Evolutionary conservation across 2,888 invertebrate species (phyloP), one percentile per base, ranked within the genome.

Genomic region (Furcula furcula): DNA sequence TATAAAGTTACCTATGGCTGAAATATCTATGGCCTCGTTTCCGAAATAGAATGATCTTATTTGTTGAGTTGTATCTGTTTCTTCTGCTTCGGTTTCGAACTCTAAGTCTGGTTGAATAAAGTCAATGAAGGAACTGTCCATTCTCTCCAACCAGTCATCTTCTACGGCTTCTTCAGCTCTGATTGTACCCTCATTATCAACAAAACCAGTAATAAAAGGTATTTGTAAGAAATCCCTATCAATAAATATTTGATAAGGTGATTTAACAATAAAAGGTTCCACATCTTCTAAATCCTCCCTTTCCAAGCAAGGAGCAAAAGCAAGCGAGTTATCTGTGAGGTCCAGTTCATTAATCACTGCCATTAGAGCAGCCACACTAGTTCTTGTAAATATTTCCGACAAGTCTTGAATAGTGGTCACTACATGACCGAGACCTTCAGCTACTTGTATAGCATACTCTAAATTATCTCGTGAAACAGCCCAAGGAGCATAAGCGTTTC

Each of bases 241-340:
- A 12, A 14, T 38, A 9, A 87, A 56, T 9, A 65, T 73, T 51
- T 73, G 42, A 40, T 59, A 63, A 0, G 87, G 88, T 9, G 83
- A 73, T 53, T 73, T 75, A 3, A 49, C 37, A 36, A 87, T 48
- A 29, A 87, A 77, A 5, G 79, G 65, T 21, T 61, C 60, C 1
- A 51, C 61, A 4, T 44, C 54, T 27, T 58, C 59, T 28, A 80
- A 54, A 13, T 52, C 46, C 18, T 58, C 48, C 30, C 46, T 76
- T 56, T 87, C 87, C n/a, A 87, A 15, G 37, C 88, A 87, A 10
- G 88, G 87, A 16, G 84, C 72, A 59, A 87, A 87, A 7, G 81
- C 77, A 21, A 85, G 42, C 2, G 85, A 70, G 36, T 85, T 85
- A 27, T 87, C 76, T 3, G 74, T 80, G 7, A 84, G 47, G 31